These are phyloP conservation scores for Zonitis immaculata DNA, from an alignment of 2,888 invertebrate genomes.

Conservation along the genomic window DNA sequence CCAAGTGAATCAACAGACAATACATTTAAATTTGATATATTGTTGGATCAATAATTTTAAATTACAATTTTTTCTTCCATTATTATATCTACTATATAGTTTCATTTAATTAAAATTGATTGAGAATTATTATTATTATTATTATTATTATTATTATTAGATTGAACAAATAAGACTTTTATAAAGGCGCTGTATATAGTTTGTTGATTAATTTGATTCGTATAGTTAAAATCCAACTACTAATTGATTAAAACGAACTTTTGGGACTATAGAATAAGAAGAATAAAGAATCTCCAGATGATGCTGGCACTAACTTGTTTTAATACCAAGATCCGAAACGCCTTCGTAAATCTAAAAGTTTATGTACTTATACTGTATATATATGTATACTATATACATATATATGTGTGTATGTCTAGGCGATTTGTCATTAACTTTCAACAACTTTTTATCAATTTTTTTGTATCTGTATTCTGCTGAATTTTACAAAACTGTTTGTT, in stretches of 20 bases:
- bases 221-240: neutral
- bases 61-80: too few species aligned
- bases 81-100: neutral
- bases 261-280: too few species aligned
- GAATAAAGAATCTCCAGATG: neutral
- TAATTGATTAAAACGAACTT: neutral
- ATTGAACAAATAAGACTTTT: neutral
- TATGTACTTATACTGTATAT: too few species aligned
- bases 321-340: neutral
- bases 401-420: neutral
- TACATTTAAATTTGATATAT: neutral
- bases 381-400: too few species aligned
- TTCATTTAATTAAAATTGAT: neutral
- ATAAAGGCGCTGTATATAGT: neutral
- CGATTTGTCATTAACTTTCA: constrained; percentile 6
- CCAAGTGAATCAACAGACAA: neutral
- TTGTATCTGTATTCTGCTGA: neutral
- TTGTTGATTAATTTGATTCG: neutral
- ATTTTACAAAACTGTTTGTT: neutral
- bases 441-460: neutral
- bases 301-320: neutral
- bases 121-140: neutral
- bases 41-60: neutral
- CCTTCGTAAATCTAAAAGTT: constrained; percentile 6
- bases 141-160: neutral